Base-by-base conservation (phyloP, 2,797 vertebrate species). In the Rhinoraja longicauda region DNA sequence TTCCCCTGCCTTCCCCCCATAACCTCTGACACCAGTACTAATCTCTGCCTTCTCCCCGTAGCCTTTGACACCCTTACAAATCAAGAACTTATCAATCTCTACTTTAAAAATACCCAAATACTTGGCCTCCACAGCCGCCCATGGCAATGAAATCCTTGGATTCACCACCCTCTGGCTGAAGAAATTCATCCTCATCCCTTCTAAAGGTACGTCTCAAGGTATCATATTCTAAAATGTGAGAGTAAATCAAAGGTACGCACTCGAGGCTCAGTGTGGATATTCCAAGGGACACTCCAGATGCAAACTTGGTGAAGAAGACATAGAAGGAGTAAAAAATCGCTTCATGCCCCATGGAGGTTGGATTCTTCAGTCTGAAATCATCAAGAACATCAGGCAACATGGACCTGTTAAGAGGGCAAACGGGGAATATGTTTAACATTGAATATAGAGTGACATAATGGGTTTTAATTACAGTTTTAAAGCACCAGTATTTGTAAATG, bases 311-410 rank as follows among this genome's bases (percentile, higher is more conserved):
- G 95, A 99, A 99, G 96, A 99, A 99, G 94, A 99, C 99, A 0
- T 99, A 99, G 96, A 99, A 99, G 75, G 99, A 99, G 93, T 99
- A 99, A 95, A 99, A 99, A 93, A 99, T 98, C 13, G 99, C 97
- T 95, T 99, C 99, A 0, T 99, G 98, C 67, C 98, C 98, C 0
- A 75, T 96, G 93, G 96, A 97, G 0, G 96, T 94, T 0, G 98
- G 98, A 93, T 99, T 98, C 93, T 97, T 96, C 93, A 99, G 96
- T 95, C 98, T 97, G 96, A 99, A 99, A 95, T 99, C 98, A 0
- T 99, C 99, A 0, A 99, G 95, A 0, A 99, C 99, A 0, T 99
- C 99, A 0, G 99, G 99, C 93, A 99, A 96, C 99, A 99, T 99
- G 77, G 99, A 99, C 99, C 99, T 99, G 94, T 1, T 32, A 88